Evolutionary conservation across 2,797 vertebrate genomes (phyloP).

Genomic region (Propithecus deckenii): DNA sequence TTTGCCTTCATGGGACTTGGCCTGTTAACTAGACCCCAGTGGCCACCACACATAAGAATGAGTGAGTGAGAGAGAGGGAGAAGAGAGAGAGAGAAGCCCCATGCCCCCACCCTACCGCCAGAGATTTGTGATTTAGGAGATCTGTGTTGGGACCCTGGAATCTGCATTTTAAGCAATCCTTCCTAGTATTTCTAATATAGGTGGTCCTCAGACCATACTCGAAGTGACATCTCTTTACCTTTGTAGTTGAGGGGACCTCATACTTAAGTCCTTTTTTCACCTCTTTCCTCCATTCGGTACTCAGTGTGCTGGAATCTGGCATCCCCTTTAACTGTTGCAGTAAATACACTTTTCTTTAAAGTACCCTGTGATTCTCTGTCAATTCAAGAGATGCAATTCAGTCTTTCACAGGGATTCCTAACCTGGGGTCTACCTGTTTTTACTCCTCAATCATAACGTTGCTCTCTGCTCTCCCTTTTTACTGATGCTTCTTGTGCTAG

Average conservation of each 20-base stretch:
- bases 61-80: no score
- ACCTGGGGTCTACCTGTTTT: not conserved
- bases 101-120: not conserved
- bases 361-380: not conserved
- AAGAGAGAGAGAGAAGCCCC: no score
- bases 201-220: not conserved
- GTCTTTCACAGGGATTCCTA: not conserved
- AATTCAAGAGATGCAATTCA: not conserved
- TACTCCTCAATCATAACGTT: not conserved
- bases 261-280: not conserved
- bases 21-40: not conserved
- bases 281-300: not conserved
- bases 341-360: not conserved
- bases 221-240: not conserved
- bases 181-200: not conserved
- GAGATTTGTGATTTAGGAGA: not conserved
- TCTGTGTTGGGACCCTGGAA: not conserved
- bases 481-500: not conserved
- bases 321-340: not conserved
- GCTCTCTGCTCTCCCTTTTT: not conserved
- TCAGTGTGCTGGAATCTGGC: not conserved
- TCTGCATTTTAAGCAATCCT: not conserved
- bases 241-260: not conserved
- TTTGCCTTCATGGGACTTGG: not conserved
- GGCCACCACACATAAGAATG: not conserved